Percentiles rank a stretch among this genome's conserved stretches.
Conservation (phyloP, 2,113 vertebrate species). For the Ornithorhynchus anatinus region DNA sequence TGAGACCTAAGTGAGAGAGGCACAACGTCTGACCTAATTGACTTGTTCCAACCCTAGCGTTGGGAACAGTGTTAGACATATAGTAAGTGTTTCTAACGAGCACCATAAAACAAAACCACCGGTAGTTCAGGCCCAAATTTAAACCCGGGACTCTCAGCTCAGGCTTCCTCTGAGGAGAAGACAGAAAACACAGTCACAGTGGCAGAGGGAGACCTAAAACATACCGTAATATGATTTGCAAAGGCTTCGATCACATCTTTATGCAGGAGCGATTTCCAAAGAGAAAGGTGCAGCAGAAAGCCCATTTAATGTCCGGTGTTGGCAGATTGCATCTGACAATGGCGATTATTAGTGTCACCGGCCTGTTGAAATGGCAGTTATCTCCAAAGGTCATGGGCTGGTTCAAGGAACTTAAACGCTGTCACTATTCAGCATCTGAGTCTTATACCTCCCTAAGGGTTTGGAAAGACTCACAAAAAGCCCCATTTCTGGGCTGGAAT, state of each 20-base stretch:
- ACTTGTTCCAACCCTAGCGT: too few relatives aligned
- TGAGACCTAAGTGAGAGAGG: too few relatives aligned
- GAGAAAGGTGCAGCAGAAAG: fast-evolving
- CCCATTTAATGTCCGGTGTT: fast-evolving
- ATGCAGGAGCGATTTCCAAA: fast-evolving
- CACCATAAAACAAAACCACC: too few relatives aligned
- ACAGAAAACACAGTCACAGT: neutral
- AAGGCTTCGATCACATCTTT: fast-evolving
- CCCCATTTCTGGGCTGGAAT: slow-evolving; percentile 36
- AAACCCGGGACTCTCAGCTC: too few relatives aligned
- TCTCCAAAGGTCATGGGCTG: neutral
- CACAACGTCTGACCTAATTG: too few relatives aligned
- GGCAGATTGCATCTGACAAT: neutral
- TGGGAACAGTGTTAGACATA: too few relatives aligned
- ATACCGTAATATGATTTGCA: fast-evolving
- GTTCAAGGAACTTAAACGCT: slow-evolving; percentile 6
- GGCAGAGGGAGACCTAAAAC: too few relatives aligned
- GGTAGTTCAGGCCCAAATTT: too few relatives aligned
- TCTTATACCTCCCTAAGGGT: neutral
- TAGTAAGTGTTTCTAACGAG: too few relatives aligned
- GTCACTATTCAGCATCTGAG: neutral
- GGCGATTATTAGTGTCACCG: neutral
- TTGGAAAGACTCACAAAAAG: slow-evolving; percentile 5
- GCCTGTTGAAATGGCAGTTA: fast-evolving
- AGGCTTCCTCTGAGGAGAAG: neutral